These are phyloP conservation scores for Whitmania pigra DNA, from an alignment of 1,140 invertebrate species.

Conservation along the genomic window DNA sequence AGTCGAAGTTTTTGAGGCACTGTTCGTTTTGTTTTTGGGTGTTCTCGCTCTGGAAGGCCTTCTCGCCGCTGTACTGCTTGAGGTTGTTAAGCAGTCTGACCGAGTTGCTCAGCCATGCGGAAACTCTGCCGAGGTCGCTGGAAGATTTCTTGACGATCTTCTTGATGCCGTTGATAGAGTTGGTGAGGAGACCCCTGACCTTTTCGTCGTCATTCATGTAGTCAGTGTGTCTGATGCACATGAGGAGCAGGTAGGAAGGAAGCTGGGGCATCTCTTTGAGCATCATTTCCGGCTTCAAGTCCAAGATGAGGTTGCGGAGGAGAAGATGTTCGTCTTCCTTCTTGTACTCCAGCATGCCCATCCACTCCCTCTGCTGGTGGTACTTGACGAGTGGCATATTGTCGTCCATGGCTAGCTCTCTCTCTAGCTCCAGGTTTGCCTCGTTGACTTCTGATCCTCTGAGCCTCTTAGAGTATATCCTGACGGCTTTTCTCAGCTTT, in stretches of 20 bases:
- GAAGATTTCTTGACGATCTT: conserved; percentile 59
- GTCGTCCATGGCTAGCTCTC: conserved; percentile 28
- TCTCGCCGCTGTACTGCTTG: conserved; percentile 89
- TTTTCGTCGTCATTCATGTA: conserved; percentile 84
- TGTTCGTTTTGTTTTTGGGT: conserved; percentile 83
- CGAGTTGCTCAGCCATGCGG: conserved; percentile 82
- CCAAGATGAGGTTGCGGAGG: conserved; percentile 68
- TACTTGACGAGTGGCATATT: conserved; percentile 46
- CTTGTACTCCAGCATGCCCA: conserved; percentile 82
- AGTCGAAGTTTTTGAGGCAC: conserved; percentile 76
- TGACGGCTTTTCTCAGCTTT: conserved; percentile 61
- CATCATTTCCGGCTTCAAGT: conserved; percentile 69
- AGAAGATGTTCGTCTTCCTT: conserved; percentile 64
- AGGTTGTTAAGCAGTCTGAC: conserved; percentile 74
- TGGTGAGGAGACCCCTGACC: conserved; percentile 59
- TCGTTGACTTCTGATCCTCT: conserved; percentile 36
- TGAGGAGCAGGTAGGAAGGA: conserved; percentile 85
- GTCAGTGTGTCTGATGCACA: conserved; percentile 89
- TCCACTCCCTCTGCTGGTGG: conserved; percentile 57
- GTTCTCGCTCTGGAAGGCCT: conserved; percentile 70
- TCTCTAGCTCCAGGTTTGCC: conserved; percentile 36
- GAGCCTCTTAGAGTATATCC: conserved; percentile 57
- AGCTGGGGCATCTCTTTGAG: conserved; percentile 69
- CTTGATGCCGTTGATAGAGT: conserved; percentile 66
- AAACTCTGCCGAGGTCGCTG: conserved; percentile 68